Percentiles rank a stretch among this genome's conserved stretches.
phyloP scores from a whole-genome alignment of 2,888 invertebrate genomes.

The Ganaspis brasiliensis region DNA sequence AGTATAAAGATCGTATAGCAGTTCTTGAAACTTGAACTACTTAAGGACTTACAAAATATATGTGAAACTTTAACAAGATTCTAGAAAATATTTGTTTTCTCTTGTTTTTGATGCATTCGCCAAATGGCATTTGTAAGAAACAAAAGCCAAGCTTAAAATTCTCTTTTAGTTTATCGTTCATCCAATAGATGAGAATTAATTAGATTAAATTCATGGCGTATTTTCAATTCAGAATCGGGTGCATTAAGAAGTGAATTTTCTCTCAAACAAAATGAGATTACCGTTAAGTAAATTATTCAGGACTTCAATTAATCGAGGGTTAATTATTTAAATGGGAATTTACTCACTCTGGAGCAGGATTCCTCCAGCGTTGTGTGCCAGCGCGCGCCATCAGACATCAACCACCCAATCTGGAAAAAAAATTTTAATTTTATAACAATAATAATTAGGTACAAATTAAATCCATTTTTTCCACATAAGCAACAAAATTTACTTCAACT shows the following conservation, averaged over 20 bases:
- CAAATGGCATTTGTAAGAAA: too few species aligned
- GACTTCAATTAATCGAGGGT: conserved; percentile 27
- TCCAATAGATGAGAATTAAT: neutral
- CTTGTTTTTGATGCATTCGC: conserved; percentile 31
- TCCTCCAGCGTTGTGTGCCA: conserved; percentile 89
- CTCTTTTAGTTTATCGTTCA: too few species aligned
- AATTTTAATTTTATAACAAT: conserved; percentile 1
- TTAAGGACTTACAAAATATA: neutral
- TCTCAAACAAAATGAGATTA: too few species aligned
- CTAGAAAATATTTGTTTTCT: conserved; percentile 46
- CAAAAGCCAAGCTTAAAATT: too few species aligned
- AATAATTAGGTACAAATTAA: too few species aligned
- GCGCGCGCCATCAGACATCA: conserved; percentile 86
- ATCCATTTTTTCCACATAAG: too few species aligned
- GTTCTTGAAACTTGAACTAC: conserved; percentile 13
- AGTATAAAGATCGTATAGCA: neutral
- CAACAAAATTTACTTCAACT: too few species aligned
- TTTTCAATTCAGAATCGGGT: too few species aligned
- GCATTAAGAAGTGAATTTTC: too few species aligned
- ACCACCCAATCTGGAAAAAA: conserved; percentile 84
- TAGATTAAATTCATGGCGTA: too few species aligned
- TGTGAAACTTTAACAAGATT: conserved; percentile 7
- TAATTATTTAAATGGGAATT: conserved; percentile 44
- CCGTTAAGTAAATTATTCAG: too few species aligned
- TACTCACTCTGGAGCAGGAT: conserved; percentile 89